phyloP scores from a whole-genome alignment of 1,140 invertebrate species.

The Eriosoma lanigerum region DNA sequence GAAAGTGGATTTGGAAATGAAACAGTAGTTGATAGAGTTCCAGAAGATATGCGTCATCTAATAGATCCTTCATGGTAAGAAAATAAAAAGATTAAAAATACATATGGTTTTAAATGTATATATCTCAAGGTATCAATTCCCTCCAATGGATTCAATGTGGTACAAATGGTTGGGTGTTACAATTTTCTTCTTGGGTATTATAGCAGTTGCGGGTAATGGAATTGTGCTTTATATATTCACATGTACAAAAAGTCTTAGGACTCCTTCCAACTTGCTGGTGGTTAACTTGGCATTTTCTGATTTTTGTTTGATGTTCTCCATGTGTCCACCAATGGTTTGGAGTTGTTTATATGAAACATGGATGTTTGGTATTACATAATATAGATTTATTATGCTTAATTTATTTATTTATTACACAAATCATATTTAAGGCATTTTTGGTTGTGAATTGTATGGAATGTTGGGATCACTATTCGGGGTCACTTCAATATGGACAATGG shows the following conservation, averaged over 20 bases:
- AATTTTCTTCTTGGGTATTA: conserved; percentile 70
- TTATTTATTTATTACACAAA: conserved; percentile 47
- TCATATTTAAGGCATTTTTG: conserved; percentile 65
- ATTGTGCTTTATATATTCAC: conserved; percentile 85
- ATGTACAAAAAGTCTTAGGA: conserved; percentile 73
- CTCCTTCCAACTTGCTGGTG: conserved; percentile 81
- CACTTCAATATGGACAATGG: conserved; percentile 81
- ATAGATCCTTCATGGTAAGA: conserved; percentile 71
- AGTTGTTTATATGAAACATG: conserved; percentile 87
- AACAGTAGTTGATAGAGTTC: conserved; percentile 73
- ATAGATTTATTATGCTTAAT: background rate
- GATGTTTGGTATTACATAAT: conserved; percentile 67
- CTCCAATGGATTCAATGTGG: conserved; percentile 77
- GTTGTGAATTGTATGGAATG: conserved; percentile 80
- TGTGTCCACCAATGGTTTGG: conserved; percentile 81
- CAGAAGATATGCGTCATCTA: conserved; percentile 71
- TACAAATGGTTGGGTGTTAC: conserved; percentile 75
- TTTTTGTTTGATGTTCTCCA: conserved; percentile 82
- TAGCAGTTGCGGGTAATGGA: conserved; percentile 76
- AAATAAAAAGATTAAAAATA: background rate
- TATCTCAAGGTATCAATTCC: conserved; percentile 65
- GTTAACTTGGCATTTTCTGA: conserved; percentile 86
- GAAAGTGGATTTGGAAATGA: conserved; percentile 62
- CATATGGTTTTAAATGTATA: background rate
- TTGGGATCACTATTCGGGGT: conserved; percentile 78